Evolutionary conservation across 2,888 invertebrate genomes (phyloP).

Genomic region (Theretra japonica): DNA sequence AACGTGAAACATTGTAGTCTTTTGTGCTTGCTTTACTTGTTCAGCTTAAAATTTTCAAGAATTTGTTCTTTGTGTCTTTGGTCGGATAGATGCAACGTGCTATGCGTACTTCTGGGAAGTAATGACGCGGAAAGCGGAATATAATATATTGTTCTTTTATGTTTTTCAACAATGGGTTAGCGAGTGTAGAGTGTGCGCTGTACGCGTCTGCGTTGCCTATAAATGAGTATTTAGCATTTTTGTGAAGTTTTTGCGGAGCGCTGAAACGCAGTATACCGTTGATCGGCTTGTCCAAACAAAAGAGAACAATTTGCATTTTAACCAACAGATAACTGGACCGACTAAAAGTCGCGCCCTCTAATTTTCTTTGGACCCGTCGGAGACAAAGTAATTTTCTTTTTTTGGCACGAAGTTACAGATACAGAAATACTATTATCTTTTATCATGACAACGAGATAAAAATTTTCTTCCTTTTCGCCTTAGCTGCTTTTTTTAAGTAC

Average conservation of each 20-base stretch:
- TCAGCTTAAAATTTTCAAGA: constrained; percentile 33
- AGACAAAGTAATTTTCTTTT: constrained; percentile 68
- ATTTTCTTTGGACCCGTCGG: constrained; percentile 62
- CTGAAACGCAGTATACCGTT: constrained; percentile 53
- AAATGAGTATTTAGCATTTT: constrained; percentile 77
- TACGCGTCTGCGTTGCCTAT: constrained; percentile 57
- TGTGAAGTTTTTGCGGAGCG: constrained; percentile 54
- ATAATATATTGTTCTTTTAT: neutral
- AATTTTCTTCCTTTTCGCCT: constrained; percentile 51
- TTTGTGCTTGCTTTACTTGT: constrained; percentile 31
- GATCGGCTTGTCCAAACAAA: constrained; percentile 72
- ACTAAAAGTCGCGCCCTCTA: constrained; percentile 62
- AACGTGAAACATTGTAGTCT: constrained; percentile 38
- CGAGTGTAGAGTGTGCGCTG: neutral
- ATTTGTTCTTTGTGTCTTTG: constrained; percentile 24
- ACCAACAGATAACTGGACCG: constrained; percentile 76
- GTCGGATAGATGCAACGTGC: constrained; percentile 31
- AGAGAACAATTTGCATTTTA: constrained; percentile 81
- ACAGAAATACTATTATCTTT: constrained; percentile 64
- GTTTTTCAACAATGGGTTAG: constrained; percentile 1
- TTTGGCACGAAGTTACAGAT: constrained; percentile 56
- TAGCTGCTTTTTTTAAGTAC: constrained; percentile 45
- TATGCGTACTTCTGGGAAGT: constrained; percentile 2
- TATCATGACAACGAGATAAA: constrained; percentile 59
- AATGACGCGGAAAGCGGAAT: constrained; percentile 10